Percentiles rank a stretch among this genome's conserved stretches.
Conservation (phyloP, 1,140 invertebrate genomes). For the Habropoda laboriosa region DNA sequence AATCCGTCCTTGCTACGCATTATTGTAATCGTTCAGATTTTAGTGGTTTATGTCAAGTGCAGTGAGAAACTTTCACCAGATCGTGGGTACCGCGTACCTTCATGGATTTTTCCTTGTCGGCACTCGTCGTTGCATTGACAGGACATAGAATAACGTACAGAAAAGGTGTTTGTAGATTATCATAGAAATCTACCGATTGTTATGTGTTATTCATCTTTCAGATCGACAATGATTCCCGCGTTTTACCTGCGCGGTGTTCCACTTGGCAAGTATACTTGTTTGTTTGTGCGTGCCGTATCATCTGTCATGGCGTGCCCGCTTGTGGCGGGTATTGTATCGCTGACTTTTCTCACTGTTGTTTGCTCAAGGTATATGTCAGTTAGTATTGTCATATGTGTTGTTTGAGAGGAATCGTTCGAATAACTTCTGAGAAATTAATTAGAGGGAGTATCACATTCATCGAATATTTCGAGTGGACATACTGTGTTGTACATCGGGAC, state of each 20-base stretch:
- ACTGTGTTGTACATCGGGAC: constrained; percentile 11
- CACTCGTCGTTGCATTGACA: constrained; percentile 22
- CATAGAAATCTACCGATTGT: not conserved
- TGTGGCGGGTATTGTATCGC: constrained; percentile 54
- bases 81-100: constrained; percentile 33
- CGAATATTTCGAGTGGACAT: not conserved
- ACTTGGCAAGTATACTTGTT: constrained; percentile 67
- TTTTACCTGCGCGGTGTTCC: constrained; percentile 44
- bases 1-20: constrained; percentile 9
- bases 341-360: constrained; percentile 26
- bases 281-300: constrained; percentile 70
- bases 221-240: constrained; percentile 37
- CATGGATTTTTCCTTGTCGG: constrained; percentile 47
- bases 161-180: not conserved
- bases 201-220: not conserved
- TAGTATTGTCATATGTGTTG: not conserved
- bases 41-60: constrained; percentile 56
- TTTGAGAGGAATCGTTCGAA: not conserved
- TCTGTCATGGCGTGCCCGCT: constrained; percentile 74
- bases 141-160: not conserved
- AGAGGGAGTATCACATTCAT: not conserved
- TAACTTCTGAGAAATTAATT: not conserved
- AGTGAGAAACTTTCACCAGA: constrained; percentile 60
- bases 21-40: not conserved
- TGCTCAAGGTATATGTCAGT: constrained; percentile 21